Conservation (phyloP, 2,797 vertebrate genomes). For the Siniperca obscura region DNA sequence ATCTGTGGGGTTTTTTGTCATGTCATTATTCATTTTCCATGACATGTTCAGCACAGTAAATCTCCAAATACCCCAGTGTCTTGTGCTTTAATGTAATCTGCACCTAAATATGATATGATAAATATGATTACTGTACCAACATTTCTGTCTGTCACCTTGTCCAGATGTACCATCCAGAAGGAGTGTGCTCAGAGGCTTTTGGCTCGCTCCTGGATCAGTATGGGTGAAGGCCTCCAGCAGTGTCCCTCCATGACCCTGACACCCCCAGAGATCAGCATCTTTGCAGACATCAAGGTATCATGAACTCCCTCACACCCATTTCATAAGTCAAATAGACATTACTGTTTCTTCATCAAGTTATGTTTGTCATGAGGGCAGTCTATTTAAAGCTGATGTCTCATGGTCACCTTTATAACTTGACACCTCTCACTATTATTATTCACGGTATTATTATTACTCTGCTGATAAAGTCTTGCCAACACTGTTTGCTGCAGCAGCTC, state of each 20-base stretch:
- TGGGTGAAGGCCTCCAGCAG: slow-evolving; percentile 86
- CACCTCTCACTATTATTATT: slow-evolving; percentile 51
- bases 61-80: not conserved
- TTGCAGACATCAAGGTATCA: slow-evolving; percentile 86
- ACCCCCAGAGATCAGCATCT: slow-evolving; percentile 89
- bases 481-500: slow-evolving; percentile 13
- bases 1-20: slow-evolving; percentile 58
- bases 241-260: slow-evolving; percentile 93
- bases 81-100: slow-evolving; percentile 14
- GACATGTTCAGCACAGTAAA: slow-evolving; percentile 17
- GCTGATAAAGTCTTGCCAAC: slow-evolving; percentile 42
- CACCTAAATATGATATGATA: not conserved
- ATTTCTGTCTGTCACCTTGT: not conserved
- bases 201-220: slow-evolving; percentile 90
- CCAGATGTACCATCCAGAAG: slow-evolving; percentile 92
- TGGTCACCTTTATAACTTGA: slow-evolving; percentile 45
- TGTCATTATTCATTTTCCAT: not conserved
- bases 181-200: slow-evolving; percentile 87
- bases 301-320: slow-evolving; percentile 9
- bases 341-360: slow-evolving; percentile 21
- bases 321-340: slow-evolving; percentile 20
- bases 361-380: slow-evolving; percentile 51
- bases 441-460: slow-evolving; percentile 53
- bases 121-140: slow-evolving; percentile 8
- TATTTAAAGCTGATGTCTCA: slow-evolving; percentile 63